Evolutionary conservation across 2,113 vertebrate species (phyloP), one percentile per base, ranked within the genome.

Genomic region (Lipotes vexillifer): DNA sequence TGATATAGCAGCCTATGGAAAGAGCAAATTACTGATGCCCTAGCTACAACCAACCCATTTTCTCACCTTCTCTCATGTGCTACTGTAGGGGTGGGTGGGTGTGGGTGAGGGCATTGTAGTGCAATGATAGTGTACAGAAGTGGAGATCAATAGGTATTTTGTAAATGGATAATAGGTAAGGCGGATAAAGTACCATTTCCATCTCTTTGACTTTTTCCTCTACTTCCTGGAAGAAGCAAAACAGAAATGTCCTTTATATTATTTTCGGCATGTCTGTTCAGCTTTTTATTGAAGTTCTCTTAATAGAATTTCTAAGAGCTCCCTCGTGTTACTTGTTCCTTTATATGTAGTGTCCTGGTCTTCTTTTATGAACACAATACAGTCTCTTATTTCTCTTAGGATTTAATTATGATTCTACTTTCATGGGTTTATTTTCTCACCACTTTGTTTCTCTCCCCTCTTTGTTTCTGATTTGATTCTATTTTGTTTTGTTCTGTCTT

Each of bases 41-140:
- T 80, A 33, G 20, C 59, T 33, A 23, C 18, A 52, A 33, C 29
- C 18, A 74, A 46, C 9, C 33, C 20, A 18, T 75, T 83, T 65
- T 88, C 6, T 33, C 14, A 88, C 21, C 8, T 81, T 75, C 63
- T 41, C n/a, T 57, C 36, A 57, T 68, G 33, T 77, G 21, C 33
- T 33, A 27, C 46, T 80, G 7, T 23, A 36, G 4, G 41, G 52
- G 4, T 23, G 33, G 27, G 49, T 17, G 38, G 29, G 29, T 0
- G 0, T 21, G 11, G n/a, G 23, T 10, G 14, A 13, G 18, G 6
- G 5, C 55, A 33, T 0, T 38, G 10, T 8, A 65, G 20, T 57
- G 9, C 8, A 21, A 12, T 66, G 27, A 33, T 0, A 23, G 13
- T 41, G 41, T 68, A 29, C 33, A 38, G 9, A 92, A 55, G 31